These are phyloP conservation scores for Echiichthys vipera DNA, from an alignment of 2,797 vertebrate genomes.

Conservation along the genomic window DNA sequence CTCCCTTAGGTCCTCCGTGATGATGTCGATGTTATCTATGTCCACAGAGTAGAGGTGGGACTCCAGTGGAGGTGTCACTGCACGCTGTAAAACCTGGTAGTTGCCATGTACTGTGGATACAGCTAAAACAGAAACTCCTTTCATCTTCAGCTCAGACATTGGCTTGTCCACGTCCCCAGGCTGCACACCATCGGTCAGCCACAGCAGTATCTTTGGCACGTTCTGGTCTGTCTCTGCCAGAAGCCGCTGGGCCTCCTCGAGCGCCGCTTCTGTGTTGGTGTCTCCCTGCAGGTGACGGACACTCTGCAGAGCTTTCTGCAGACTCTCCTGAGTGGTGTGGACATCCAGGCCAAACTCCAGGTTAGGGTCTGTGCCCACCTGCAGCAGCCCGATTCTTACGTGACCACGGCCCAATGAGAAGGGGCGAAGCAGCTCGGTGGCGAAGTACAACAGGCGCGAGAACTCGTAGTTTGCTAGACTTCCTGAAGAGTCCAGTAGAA, in stretches of 20 bases:
- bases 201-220: conserved; percentile 89
- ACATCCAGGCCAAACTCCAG: conserved; percentile 87
- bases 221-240: conserved; percentile 71
- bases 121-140: conserved; percentile 87
- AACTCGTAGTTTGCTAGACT: conserved; percentile 92
- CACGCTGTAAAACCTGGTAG: conserved; percentile 83
- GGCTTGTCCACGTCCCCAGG: conserved; percentile 85
- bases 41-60: conserved; percentile 90
- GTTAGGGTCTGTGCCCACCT: conserved; percentile 84
- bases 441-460: conserved; percentile 85
- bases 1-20: conserved; percentile 84
- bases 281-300: conserved; percentile 89
- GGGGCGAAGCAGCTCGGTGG: conserved; percentile 82
- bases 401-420: conserved; percentile 87
- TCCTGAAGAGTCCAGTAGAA: conserved; percentile 93
- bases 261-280: conserved; percentile 89
- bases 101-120: conserved; percentile 87
- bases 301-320: conserved; percentile 79
- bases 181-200: conserved; percentile 92
- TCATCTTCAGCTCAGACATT: conserved; percentile 86
- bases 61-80: conserved; percentile 87
- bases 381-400: conserved; percentile 84
- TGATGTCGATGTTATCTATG: conserved; percentile 88
- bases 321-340: conserved; percentile 63
- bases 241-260: conserved; percentile 80